Evolutionary conservation across 2,113 vertebrate species (phyloP).

Genomic region (Rana temporaria): DNA sequence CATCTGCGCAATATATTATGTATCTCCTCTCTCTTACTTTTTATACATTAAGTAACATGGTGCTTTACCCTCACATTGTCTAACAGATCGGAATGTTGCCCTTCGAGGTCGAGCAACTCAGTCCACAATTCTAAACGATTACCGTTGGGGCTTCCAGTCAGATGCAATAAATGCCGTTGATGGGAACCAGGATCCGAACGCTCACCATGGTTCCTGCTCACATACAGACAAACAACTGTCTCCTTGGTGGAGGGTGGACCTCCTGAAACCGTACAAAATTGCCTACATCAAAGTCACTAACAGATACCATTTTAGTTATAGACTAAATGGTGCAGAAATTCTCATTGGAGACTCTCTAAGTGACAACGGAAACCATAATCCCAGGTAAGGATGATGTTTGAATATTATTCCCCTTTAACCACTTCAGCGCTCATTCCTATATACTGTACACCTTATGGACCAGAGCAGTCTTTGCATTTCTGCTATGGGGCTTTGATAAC

Average conservation of each 20-base stretch:
- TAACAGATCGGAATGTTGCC: not conserved
- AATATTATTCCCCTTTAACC: too few species aligned
- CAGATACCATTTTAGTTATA: not conserved
- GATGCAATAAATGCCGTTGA: not conserved
- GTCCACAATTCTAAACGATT: not conserved
- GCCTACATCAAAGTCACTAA: not conserved
- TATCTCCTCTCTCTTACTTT: too few species aligned
- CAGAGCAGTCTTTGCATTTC: too few species aligned
- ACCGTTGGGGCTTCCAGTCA: too few species aligned
- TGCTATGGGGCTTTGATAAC: too few species aligned
- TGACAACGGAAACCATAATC: not conserved
- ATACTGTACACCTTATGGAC: too few species aligned
- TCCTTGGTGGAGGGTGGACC: conserved; percentile 6
- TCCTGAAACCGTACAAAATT: not conserved
- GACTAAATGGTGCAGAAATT: not conserved
- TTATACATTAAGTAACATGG: too few species aligned
- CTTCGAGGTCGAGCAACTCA: not conserved
- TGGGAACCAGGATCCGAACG: not conserved
- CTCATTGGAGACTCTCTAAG: not conserved
- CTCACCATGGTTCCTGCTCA: not conserved
- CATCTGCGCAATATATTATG: too few species aligned
- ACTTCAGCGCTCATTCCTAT: too few species aligned
- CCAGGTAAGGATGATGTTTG: not conserved
- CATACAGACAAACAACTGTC: not conserved
- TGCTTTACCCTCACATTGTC: not conserved